Evolutionary conservation across 2,797 vertebrate genomes (phyloP).

Genomic region (Poeciliopsis paucimaculata): DNA sequence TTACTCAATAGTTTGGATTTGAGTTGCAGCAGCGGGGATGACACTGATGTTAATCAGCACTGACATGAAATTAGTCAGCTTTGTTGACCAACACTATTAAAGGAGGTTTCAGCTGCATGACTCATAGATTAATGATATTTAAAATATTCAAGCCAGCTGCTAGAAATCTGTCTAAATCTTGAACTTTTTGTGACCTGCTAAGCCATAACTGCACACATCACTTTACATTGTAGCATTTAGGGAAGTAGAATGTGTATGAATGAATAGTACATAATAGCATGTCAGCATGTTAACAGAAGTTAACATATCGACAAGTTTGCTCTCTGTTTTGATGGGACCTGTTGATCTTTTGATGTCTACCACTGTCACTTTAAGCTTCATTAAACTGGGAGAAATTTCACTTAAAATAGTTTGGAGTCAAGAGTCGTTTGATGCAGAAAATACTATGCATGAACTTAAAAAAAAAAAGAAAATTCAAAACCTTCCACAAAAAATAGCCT

Average conservation of each 20-base stretch:
- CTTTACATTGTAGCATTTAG: too few species aligned
- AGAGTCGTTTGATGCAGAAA: not conserved
- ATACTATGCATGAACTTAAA: not conserved
- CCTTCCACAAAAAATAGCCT: not conserved
- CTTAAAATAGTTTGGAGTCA: not conserved
- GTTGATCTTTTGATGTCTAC: not conserved
- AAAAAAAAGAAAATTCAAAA: not conserved
- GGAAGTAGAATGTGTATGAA: not conserved
- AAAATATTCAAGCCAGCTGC: not conserved
- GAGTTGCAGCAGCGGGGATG: not conserved
- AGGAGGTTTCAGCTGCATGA: not conserved
- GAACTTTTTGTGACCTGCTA: not conserved
- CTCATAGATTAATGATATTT: not conserved
- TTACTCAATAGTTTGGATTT: not conserved
- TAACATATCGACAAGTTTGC: not conserved
- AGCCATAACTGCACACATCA: too few species aligned
- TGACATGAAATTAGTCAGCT: slow-evolving; percentile 5
- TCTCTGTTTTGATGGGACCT: not conserved
- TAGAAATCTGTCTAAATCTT: not conserved
- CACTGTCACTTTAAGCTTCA: not conserved
- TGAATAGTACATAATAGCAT: not conserved
- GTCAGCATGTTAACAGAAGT: too few species aligned
- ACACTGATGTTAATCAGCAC: not conserved
- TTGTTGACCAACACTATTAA: not conserved
- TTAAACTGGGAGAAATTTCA: not conserved